Evolutionary conservation across 2,797 vertebrate genomes (phyloP).

Genomic region (Paguma larvata): DNA sequence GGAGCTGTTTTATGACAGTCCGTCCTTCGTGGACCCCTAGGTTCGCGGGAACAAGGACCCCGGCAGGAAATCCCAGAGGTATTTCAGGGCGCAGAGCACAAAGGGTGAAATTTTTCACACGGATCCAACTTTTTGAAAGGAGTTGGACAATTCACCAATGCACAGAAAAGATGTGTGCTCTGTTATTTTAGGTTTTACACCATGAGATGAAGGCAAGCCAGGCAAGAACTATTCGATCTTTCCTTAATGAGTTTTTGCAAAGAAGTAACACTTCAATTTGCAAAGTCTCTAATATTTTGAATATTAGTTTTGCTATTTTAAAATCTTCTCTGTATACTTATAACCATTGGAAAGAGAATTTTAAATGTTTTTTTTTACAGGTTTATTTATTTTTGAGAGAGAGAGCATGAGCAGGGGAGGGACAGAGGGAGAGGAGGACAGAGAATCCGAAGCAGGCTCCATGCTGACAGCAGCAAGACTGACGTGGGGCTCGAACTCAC

Average conservation of each 20-base stretch:
- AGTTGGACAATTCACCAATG: background rate
- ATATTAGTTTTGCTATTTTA: background rate
- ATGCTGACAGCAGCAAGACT: too few species aligned
- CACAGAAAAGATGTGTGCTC: background rate
- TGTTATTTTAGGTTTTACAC: background rate
- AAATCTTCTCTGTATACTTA: conserved; percentile 10
- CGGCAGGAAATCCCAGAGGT: conserved; percentile 8
- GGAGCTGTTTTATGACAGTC: too few species aligned
- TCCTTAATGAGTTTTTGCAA: background rate
- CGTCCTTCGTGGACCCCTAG: too few species aligned
- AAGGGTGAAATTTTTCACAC: background rate
- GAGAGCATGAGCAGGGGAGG: too few species aligned
- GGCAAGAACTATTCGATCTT: background rate
- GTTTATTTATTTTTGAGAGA: background rate
- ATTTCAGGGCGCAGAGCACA: background rate
- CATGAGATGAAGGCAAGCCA: background rate
- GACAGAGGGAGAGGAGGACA: too few species aligned
- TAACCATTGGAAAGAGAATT: background rate
- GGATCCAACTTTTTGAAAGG: conserved; percentile 13
- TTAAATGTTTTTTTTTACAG: background rate
- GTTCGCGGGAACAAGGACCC: too few species aligned
- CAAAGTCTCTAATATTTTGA: background rate
- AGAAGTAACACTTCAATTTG: background rate
- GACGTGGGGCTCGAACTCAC: too few species aligned
- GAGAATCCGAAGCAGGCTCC: too few species aligned